Evolutionary conservation across 1,140 invertebrate species (phyloP).

Genomic region (Helicoverpa zea): DNA sequence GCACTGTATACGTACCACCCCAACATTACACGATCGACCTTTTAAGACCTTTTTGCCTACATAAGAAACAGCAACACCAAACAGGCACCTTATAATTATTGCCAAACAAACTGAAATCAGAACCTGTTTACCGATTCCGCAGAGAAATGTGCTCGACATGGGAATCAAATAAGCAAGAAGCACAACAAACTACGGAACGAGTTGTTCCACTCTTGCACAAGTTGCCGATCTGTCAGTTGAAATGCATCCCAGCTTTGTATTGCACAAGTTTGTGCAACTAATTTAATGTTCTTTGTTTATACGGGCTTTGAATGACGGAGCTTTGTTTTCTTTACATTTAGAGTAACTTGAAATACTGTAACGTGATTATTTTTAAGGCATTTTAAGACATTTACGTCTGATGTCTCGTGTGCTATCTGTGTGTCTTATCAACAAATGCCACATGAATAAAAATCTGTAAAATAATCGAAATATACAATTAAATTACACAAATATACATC

Average conservation of each 20-base stretch:
- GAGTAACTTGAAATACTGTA: too few species aligned
- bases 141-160: constrained; percentile 15
- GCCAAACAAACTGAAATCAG: constrained; percentile 31
- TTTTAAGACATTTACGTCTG: too few species aligned
- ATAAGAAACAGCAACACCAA: not conserved
- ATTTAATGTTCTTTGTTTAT: constrained; percentile 15
- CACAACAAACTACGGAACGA: constrained; percentile 31
- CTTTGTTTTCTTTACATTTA: too few species aligned
- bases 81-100: not conserved
- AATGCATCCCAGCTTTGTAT: constrained; percentile 35
- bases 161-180: constrained; percentile 27
- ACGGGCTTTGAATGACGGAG: not conserved
- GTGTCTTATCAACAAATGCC: too few species aligned
- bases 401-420: too few species aligned
- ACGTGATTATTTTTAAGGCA: too few species aligned
- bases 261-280: constrained; percentile 6
- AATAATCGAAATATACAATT: too few species aligned
- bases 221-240: not conserved
- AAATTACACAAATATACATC: too few species aligned
- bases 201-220: constrained; percentile 11
- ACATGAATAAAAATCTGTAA: too few species aligned
- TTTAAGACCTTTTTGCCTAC: too few species aligned
- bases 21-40: too few species aligned
- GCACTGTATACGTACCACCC: too few species aligned
- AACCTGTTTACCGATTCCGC: constrained; percentile 2